Base-by-base conservation (phyloP, 2,113 vertebrate species). In the Carassius carassius region DNA sequence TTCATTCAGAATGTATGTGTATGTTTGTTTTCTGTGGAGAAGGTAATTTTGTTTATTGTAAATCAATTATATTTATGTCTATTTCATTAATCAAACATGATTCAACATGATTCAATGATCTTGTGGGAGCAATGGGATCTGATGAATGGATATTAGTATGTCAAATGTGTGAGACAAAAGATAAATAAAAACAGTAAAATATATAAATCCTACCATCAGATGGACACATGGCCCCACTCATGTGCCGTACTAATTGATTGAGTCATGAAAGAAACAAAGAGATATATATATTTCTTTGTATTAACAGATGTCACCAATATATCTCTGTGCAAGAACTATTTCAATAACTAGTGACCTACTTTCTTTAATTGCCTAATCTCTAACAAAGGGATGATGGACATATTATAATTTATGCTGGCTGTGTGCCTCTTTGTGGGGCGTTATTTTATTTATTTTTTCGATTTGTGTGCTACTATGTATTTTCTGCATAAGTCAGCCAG, bases 281-380 rank as follows among this genome's bases (percentile, higher is more conserved):
- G 5, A 58, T 3, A 62, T 21, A 62, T 78, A 2, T 78, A 60
- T 78, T 37, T 60, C 32, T 78, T 78, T n/a, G 21, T 13, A 62
- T 17, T 62, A 78, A 16, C 56, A 41, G 12, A 44, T 41, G 21
- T 62, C 62, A 44, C 19, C 29, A 35, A 54, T 54, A 17, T 32
- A 58, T 11, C 75, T 58, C 75, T 77, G 51, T 77, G 49, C 29
- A 77, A 77, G 75, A 19, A 58, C 51, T 21, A 29, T n/a, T 72
- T 72, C 69, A 72, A 78, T 78, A 78, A 78, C 35, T 35, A 78
- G 19, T 62, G 56, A 23, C 75, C 75, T 62, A 62, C 56, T 62
- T 78, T 13, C 21, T 78, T 78, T 78, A 60, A 78, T 25, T 78
- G 21, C 29, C 76, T 77, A 78, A 51, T 78, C 29, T 62, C 32